These are phyloP conservation scores for Mesocricetus auratus DNA, from an alignment of 2,113 vertebrate genomes.

Conservation along the genomic window DNA sequence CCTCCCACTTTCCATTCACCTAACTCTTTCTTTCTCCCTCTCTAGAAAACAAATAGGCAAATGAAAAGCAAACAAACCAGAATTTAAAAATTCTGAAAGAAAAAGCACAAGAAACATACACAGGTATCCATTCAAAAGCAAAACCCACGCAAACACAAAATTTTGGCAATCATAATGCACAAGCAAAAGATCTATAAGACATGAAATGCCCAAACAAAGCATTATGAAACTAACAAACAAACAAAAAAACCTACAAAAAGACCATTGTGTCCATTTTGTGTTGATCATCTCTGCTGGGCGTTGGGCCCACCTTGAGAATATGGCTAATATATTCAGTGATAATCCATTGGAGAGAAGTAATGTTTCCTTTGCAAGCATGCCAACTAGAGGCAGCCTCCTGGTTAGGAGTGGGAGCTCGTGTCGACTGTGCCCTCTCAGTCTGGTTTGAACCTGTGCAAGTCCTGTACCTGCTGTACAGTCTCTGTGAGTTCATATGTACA, in stretches of 20 bases:
- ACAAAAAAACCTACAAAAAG: background rate
- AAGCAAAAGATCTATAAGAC: background rate
- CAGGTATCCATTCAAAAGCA: background rate
- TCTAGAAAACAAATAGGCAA: background rate
- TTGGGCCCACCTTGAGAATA: background rate
- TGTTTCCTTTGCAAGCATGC: background rate
- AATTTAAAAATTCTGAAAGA: background rate
- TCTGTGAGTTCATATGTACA: background rate
- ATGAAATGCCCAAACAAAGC: background rate
- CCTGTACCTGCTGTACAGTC: background rate
- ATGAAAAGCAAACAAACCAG: background rate
- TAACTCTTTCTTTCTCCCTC: background rate
- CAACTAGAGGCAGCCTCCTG: background rate
- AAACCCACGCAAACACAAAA: background rate
- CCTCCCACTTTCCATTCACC: background rate
- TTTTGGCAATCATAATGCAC: background rate
- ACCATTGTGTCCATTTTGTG: background rate
- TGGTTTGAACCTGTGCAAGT: background rate
- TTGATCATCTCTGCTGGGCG: background rate
- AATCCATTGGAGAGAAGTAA: background rate
- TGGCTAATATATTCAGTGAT: background rate
- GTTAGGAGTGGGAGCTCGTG: background rate
- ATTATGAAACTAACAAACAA: background rate
- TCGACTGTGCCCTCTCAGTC: background rate
- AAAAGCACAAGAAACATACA: background rate